Evolutionary conservation across 2,888 invertebrate genomes (phyloP), one percentile per base, ranked within the genome.

Genomic region (Stenoptilia bipunctidactyla): DNA sequence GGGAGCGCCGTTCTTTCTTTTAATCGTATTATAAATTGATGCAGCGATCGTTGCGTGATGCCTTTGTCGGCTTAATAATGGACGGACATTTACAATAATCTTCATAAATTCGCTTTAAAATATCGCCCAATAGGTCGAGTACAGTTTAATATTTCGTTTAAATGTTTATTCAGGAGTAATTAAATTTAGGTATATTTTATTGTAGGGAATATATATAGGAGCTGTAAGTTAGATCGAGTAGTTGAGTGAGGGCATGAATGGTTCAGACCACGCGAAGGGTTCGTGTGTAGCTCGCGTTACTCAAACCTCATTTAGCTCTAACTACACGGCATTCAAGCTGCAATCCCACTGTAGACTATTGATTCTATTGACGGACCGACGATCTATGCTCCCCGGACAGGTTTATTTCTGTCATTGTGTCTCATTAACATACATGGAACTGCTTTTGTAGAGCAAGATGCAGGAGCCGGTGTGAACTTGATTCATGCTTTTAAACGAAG

Each of bases 21-120:
- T 76, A 77, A 80, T 80, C 76, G 75, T 70, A 68, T 80, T 80
- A 79, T 79, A 77, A 80, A 80, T 76, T 75, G 77, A 72, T 64
- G 53, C 56, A 59, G 68, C 68, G 69, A 67, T 66, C 66, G 56
- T 55, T 58, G 64, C 50, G 52, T 53, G 50, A 58, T 36, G 51
- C 62, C 77, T 79, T 80, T 80, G 79, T 79, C 79, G 77, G 80
- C 66, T 39, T 62, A 59, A 46, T 63, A 69, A 73, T 59, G 52
- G 64, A 70, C 65, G 57, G 52, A 63, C 62, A 67, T 63, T 63
- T 49, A 62, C 70, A 64, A 57, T 66, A 69, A 68, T 66, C 57
- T 66, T 65, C 61, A 65, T 60, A 61, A 65, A 68, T 66, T 64
- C 65, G 65, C 70, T 65, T 55, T 62, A 55, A 55, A 56, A 56